Evolutionary conservation across 2,888 invertebrate genomes (phyloP).

Genomic region (Campopleginae sp.): DNA sequence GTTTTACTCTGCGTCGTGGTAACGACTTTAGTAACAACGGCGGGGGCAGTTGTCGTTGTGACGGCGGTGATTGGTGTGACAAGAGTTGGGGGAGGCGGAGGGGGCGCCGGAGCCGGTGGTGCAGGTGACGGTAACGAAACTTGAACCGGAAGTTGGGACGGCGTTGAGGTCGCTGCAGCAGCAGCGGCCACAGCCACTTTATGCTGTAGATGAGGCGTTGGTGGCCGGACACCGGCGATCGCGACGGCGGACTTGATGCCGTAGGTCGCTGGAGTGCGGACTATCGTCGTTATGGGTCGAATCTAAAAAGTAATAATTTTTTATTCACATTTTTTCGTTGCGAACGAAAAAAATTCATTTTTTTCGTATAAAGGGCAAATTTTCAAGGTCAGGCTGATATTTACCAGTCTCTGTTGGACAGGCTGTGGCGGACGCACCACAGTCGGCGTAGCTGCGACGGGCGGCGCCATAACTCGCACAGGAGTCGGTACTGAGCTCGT

Average conservation of each 20-base stretch:
- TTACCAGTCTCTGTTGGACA: constrained; percentile 86
- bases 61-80: constrained; percentile 64
- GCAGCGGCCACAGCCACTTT: constrained; percentile 70
- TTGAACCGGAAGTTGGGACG: constrained; percentile 13
- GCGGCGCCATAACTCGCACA: constrained; percentile 87
- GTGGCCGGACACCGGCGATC: constrained; percentile 75
- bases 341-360: neutral
- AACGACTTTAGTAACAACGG: constrained; percentile 80
- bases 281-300: constrained; percentile 81
- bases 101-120: constrained; percentile 23
- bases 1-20: constrained; percentile 79
- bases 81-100: neutral
- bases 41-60: constrained; percentile 78
- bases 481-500: constrained; percentile 85
- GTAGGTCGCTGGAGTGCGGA: constrained; percentile 79
- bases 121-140: constrained; percentile 27
- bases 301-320: constrained; percentile 73
- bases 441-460: constrained; percentile 82
- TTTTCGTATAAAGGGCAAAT: neutral
- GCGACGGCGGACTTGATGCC: constrained; percentile 81
- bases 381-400: neutral
- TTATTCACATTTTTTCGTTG: neutral
- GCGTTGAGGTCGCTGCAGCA: neutral
- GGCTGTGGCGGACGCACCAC: constrained; percentile 85
- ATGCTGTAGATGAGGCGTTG: constrained; percentile 77